These are phyloP conservation scores for Austrolebias charrua DNA, from an alignment of 2,797 vertebrate species.

Conservation along the genomic window DNA sequence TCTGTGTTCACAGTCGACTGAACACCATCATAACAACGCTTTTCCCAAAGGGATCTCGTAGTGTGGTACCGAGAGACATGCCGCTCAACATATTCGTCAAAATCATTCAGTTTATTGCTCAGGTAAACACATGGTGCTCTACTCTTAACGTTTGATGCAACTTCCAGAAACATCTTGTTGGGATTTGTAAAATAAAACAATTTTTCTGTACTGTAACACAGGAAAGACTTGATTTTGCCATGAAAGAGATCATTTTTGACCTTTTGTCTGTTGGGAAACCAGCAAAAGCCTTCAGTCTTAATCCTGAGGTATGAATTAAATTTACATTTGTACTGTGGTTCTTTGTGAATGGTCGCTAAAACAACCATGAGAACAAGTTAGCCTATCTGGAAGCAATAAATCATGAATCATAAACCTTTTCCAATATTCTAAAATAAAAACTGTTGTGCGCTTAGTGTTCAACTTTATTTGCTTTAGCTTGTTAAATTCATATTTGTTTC, in stretches of 20 bases:
- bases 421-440: neutral
- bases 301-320: constrained; percentile 77
- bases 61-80: constrained; percentile 96
- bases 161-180: neutral
- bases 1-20: constrained; percentile 86
- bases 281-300: constrained; percentile 84
- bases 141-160: neutral
- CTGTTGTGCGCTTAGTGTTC: neutral
- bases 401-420: too few relatives aligned
- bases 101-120: constrained; percentile 98
- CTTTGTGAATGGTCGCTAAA: neutral
- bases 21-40: constrained; percentile 93
- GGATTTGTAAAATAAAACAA: neutral
- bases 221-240: constrained; percentile 85
- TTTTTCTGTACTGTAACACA: constrained; percentile 42
- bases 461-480: neutral
- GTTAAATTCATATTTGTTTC: neutral
- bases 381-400: neutral
- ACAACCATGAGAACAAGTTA: neutral
- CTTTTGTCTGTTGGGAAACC: constrained; percentile 83
- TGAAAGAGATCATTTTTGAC: constrained; percentile 86
- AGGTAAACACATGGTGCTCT: constrained; percentile 76
- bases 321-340: neutral
- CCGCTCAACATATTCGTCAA: constrained; percentile 99
- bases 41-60: constrained; percentile 97